Evolutionary conservation across 2,797 vertebrate species (phyloP).

Genomic region (Melanitta fusca): DNA sequence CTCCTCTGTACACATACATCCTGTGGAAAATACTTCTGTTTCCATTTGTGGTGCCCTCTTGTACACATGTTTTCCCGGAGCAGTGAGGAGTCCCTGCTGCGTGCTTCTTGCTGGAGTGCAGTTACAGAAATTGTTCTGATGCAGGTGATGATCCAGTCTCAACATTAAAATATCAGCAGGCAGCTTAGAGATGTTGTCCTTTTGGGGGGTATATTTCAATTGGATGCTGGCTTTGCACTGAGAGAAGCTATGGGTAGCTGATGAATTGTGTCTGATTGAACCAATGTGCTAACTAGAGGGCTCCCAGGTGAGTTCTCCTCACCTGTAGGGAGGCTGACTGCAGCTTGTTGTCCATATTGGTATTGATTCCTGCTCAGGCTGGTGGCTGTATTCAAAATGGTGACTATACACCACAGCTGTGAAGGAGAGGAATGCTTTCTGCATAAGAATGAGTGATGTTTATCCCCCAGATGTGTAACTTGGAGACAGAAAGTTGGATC

Average conservation of each 20-base stretch:
- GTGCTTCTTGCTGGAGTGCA: not conserved
- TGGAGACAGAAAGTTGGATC: not conserved
- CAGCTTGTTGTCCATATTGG: rapidly evolving
- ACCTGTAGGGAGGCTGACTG: not conserved
- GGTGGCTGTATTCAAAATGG: not conserved
- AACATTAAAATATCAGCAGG: not conserved
- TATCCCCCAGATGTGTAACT: not conserved
- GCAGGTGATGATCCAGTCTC: not conserved
- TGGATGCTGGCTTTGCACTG: not conserved
- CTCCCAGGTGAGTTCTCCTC: not conserved
- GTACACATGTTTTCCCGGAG: not conserved
- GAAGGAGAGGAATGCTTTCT: not conserved
- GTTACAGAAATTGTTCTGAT: not conserved
- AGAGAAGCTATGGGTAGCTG: not conserved
- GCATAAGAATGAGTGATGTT: not conserved
- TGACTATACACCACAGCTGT: not conserved
- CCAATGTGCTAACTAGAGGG: not conserved
- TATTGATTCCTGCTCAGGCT: not conserved
- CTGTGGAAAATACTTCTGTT: not conserved
- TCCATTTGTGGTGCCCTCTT: not conserved
- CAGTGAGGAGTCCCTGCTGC: not conserved
- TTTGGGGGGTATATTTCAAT: not conserved
- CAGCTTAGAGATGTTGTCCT: not conserved
- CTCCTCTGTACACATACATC: not conserved
- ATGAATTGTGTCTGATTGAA: not conserved